Base-by-base conservation (phyloP, 1,140 invertebrate species). In the Saccostrea glomerata region DNA sequence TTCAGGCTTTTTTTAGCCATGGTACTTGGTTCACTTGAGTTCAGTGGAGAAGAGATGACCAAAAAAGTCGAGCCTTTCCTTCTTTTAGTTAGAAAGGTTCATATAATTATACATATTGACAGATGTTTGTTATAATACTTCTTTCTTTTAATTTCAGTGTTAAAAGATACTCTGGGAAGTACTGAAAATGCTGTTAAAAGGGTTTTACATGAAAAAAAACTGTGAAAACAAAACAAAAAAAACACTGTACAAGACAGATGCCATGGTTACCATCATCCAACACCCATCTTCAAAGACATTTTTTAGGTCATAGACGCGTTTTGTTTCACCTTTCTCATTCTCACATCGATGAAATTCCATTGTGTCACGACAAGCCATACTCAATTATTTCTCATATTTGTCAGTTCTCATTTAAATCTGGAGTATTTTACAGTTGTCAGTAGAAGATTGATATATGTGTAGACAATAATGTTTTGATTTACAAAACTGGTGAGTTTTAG, bases 81-180 rank as follows among this genome's bases (percentile, higher is more conserved):
- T 1, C 47, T 47, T 47, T 47, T 47, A 47, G 40, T 47, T 47
- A 47, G 40, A 47, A 47, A 47, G 40, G 6, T 47, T 47, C 47
- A 47, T 47, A 47, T 7, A 47, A 47, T 47, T 47, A 47, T 47
- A 47, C 47, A 47, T 47, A 7, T 1, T 47, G 47, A 47, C 47
- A 47, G 47, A 23, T 73, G 66, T 7, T 13, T 11, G 23, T 40
- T 36, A 15, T 36, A 77, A 77, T 77, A 11, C 25, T 36, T 73
- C 25, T 30, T 30, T 63, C 58, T 63, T 77, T 77, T 20, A 20
- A 20, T 77, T 77, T 77, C 30, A 77, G 70, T 77, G 70, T 77
- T 77, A 77, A 77, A 77, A 77, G 70, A 77, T 77, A 77, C 70
- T 77, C 70, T 77, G 70, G 70, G 70, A 77, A 77, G 25, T 77